Evolutionary conservation across 2,797 vertebrate species (phyloP).

Genomic region (Poecile montanus): DNA sequence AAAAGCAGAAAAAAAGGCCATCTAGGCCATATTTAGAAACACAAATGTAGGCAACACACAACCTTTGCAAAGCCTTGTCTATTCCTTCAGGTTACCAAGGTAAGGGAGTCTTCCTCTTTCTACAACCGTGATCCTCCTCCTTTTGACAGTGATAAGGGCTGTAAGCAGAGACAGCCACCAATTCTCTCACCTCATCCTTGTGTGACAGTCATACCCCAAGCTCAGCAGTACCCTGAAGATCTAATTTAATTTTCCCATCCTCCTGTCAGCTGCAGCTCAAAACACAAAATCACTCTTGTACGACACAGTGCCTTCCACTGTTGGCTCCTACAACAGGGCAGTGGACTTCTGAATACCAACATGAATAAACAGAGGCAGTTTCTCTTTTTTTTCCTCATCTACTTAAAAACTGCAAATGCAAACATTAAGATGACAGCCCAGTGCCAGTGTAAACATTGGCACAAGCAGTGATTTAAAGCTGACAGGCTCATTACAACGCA

Average conservation of each 20-base stretch:
- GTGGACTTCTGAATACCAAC: background rate
- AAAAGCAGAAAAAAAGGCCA: background rate
- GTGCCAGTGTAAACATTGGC: background rate
- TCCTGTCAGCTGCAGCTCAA: background rate
- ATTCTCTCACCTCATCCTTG: background rate
- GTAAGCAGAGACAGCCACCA: background rate
- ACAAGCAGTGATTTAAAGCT: slow-evolving; percentile 4
- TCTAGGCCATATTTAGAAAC: background rate
- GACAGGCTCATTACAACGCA: background rate
- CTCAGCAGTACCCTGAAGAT: background rate
- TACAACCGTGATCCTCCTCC: rapidly evolving
- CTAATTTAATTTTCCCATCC: background rate
- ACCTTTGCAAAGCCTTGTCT: background rate
- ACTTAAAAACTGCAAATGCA: background rate
- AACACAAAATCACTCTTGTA: background rate
- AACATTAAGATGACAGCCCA: background rate
- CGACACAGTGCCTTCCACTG: background rate
- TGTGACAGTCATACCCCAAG: background rate
- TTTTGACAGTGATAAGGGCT: rapidly evolving
- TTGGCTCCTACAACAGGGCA: background rate
- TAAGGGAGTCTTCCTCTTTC: background rate
- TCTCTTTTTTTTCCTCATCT: background rate
- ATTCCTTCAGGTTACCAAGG: background rate
- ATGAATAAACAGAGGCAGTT: slow-evolving; percentile 30
- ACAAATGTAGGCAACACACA: background rate